Percentiles rank a stretch among this genome's conserved stretches.
phyloP scores from a whole-genome alignment of 2,113 vertebrate species.

The Phyllopteryx taeniolatus region DNA sequence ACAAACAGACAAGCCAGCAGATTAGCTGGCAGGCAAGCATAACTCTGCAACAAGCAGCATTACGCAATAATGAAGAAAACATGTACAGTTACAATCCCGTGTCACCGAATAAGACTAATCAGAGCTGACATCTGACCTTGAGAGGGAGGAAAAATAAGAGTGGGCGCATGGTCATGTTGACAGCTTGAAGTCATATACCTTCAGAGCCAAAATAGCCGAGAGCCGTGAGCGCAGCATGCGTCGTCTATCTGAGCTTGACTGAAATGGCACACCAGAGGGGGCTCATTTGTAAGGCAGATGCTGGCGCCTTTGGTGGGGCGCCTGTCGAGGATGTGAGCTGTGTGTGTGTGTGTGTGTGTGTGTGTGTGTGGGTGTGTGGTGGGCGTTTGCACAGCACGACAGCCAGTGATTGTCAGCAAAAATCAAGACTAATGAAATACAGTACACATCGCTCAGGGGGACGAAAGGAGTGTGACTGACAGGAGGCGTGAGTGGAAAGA shows the following conservation, averaged over 20 bases:
- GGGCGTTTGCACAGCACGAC: constrained; percentile 51
- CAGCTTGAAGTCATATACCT: constrained; percentile 43
- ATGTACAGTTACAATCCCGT: constrained; percentile 42
- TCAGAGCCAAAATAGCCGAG: constrained; percentile 33
- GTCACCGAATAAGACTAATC: constrained; percentile 46
- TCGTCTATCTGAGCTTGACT: constrained; percentile 15
- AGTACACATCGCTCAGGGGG: constrained; percentile 56
- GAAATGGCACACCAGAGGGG: constrained; percentile 47
- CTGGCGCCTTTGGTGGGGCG: constrained; percentile 39
- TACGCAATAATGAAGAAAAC: constrained; percentile 55
- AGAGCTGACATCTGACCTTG: constrained; percentile 43
- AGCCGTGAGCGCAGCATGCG: constrained; percentile 14
- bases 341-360: background rate
- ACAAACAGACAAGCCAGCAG: constrained; percentile 41
- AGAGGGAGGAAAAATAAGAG: constrained; percentile 22
- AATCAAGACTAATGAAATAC: constrained; percentile 73
- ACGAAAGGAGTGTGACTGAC: constrained; percentile 66
- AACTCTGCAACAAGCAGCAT: constrained; percentile 46
- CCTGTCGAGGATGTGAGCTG: constrained; percentile 44
- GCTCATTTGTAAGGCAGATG: constrained; percentile 74
- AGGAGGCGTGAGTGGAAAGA: constrained; percentile 55
- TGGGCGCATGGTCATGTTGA: constrained; percentile 46
- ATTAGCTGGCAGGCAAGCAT: constrained; percentile 32
- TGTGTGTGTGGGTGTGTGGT: background rate
- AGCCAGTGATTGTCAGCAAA: constrained; percentile 71